These are phyloP conservation scores for Trematomus loennbergii DNA, from an alignment of 2,113 vertebrate genomes.

Conservation along the genomic window DNA sequence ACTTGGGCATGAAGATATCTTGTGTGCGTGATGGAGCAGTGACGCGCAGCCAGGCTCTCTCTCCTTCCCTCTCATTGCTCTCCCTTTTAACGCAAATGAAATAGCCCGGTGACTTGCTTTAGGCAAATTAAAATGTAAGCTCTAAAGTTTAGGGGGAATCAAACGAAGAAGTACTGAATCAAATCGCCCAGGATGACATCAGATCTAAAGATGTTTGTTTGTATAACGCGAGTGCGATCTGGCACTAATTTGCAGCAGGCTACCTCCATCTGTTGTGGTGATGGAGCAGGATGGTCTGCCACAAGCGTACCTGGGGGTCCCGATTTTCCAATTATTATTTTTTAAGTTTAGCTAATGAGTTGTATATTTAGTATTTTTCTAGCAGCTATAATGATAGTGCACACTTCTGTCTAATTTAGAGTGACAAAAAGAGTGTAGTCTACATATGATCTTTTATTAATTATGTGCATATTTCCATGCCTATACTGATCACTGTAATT, in stretches of 20 bases:
- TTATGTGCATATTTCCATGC: background rate
- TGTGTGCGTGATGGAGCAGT: conserved; percentile 64
- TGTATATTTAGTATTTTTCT: background rate
- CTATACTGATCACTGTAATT: conserved; percentile 5
- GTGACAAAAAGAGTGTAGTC: background rate
- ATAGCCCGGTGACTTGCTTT: conserved; percentile 18
- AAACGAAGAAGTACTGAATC: conserved; percentile 14
- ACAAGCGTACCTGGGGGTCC: conserved; percentile 41
- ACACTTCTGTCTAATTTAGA: background rate
- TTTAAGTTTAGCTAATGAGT: conserved; percentile 24
- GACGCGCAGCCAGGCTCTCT: conserved; percentile 39
- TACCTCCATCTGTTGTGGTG: conserved; percentile 31
- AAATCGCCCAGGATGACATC: conserved; percentile 1
- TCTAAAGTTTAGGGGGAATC: conserved; percentile 26
- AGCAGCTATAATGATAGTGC: no score
- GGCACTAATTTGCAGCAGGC: conserved; percentile 24
- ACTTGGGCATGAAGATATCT: conserved; percentile 67
- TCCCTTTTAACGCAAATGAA: conserved; percentile 14
- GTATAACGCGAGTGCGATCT: conserved; percentile 8
- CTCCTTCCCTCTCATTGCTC: conserved; percentile 3
- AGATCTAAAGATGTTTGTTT: background rate
- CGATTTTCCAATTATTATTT: conserved; percentile 6
- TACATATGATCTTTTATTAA: conserved; percentile 1
- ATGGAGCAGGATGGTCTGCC: conserved; percentile 22
- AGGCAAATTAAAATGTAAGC: background rate